Conservation (phyloP, 1,140 invertebrate species). For the Anthonomus grandis region DNA sequence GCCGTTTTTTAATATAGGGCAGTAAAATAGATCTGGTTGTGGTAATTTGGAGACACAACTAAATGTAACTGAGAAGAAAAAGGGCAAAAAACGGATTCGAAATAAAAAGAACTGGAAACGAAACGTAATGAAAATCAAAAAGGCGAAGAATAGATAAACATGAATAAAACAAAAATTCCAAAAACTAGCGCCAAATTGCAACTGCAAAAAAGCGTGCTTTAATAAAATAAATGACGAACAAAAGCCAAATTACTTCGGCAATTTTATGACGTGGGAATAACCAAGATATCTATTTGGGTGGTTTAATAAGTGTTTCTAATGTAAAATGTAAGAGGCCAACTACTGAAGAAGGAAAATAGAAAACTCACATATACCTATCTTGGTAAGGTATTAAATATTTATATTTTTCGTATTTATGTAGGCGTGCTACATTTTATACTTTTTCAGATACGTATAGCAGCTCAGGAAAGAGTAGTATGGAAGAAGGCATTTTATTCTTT, state of each 20-base stretch:
- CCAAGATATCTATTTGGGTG: constrained; percentile 1
- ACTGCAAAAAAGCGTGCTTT: neutral
- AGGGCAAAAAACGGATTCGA: neutral
- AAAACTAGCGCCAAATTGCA: constrained; percentile 1
- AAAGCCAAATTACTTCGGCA: neutral
- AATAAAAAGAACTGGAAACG: neutral
- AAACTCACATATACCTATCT: too few relatives aligned
- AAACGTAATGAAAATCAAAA: constrained; percentile 5
- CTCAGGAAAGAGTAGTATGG: too few relatives aligned
- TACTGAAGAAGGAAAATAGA: neutral
- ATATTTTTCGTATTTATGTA: too few relatives aligned
- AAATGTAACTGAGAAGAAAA: constrained; percentile 4
- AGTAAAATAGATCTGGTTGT: too few relatives aligned
- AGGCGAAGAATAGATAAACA: constrained; percentile 2
- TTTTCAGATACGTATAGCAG: too few relatives aligned
- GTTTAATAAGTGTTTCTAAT: constrained; percentile 1
- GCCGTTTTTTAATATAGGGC: neutral
- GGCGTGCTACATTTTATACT: too few relatives aligned
- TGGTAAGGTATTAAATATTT: too few relatives aligned
- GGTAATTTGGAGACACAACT: too few relatives aligned
- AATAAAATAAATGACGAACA: neutral
- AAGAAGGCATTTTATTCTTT: too few relatives aligned
- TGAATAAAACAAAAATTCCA: neutral
- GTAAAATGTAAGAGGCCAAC: neutral
- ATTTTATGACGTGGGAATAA: neutral